These are phyloP conservation scores for Nothobranchius kuhntae DNA, from an alignment of 2,113 vertebrate species.

Conservation along the genomic window DNA sequence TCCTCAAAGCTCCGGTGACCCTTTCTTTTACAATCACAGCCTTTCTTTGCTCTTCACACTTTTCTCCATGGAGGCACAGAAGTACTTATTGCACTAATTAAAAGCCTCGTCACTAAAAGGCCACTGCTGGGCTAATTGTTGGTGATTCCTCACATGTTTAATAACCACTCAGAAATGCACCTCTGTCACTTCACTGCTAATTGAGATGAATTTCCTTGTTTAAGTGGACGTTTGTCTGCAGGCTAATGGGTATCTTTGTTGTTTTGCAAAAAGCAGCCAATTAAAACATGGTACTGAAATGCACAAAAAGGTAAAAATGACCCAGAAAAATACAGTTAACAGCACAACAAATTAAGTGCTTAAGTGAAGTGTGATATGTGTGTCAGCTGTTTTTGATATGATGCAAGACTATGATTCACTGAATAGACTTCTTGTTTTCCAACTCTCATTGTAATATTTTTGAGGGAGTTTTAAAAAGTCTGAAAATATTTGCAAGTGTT, in stretches of 20 bases:
- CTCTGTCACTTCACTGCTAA: slow-evolving; percentile 57
- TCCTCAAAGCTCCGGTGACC: slow-evolving; percentile 27
- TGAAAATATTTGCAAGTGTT: too few relatives aligned
- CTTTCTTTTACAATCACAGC: slow-evolving; percentile 37
- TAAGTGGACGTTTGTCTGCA: slow-evolving; percentile 25
- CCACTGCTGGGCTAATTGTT: slow-evolving; percentile 69
- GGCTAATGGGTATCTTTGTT: slow-evolving; percentile 10
- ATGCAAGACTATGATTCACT: too few relatives aligned
- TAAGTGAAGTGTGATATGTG: background rate
- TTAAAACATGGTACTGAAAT: slow-evolving; percentile 24
- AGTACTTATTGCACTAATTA: slow-evolving; percentile 69
- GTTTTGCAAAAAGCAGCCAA: slow-evolving; percentile 37
- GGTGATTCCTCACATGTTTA: slow-evolving; percentile 69
- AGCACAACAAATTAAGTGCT: background rate
- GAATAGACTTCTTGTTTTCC: too few relatives aligned
- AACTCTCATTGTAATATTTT: too few relatives aligned
- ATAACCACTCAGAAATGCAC: slow-evolving; percentile 68
- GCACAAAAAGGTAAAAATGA: slow-evolving; percentile 12
- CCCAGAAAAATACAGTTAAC: slow-evolving; percentile 6
- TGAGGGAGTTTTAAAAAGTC: too few relatives aligned
- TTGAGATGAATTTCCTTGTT: slow-evolving; percentile 61
- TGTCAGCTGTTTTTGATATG: background rate
- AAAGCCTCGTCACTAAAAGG: slow-evolving; percentile 67
- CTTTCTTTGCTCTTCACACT: slow-evolving; percentile 42
- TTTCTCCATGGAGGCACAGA: slow-evolving; percentile 46